Base-by-base conservation (phyloP, 1,140 invertebrate genomes). In the Holotrichia oblita region DNA sequence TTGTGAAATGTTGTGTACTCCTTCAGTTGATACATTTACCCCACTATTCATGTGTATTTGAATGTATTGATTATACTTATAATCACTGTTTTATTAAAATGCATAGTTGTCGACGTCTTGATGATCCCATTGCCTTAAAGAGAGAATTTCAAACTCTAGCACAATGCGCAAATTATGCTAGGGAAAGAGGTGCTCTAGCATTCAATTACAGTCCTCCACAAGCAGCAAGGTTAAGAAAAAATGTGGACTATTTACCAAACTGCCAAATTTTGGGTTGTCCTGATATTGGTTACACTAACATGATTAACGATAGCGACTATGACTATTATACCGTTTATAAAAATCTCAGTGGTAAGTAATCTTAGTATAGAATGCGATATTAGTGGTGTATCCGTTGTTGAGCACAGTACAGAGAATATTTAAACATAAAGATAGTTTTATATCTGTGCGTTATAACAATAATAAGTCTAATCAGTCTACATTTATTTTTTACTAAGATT, bases 291-390 rank as follows among this genome's bases (percentile, higher is more conserved):
- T 82, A 87, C 0, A 88, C 87, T 0, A 73, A 41, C 17, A 79
- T 93, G 7, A 82, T 85, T 6, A 87, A 88, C 73, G 89, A 91
- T 81, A 84, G 87, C 3, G 88, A 86, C 81, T 91, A 88, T 79
- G 89, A 90, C 85, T 92, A 92, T 82, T 90, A 92, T 79, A 92
- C 90, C 79, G 85, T 90, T 4, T 90, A 88, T 83, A 88, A 86
- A 42, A 88, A 88, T 80, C 87, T 87, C 22, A 83, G 88, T 76
- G 86, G 90, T 90, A 85, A 88, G 89, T 89, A 80, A n/a, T n/a
- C n/a, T n/a, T n/a, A n/a, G n/a, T n/a, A n/a, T n/a, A n/a, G n/a
- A n/a, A n/a, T n/a, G n/a, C n/a, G n/a, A n/a, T n/a, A n/a, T n/a
- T n/a, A n/a, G n/a, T n/a, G n/a, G n/a, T n/a, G n/a, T n/a, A n/a